Evolutionary conservation across 2,888 invertebrate genomes (phyloP).

Genomic region (Eilema griseolum): DNA sequence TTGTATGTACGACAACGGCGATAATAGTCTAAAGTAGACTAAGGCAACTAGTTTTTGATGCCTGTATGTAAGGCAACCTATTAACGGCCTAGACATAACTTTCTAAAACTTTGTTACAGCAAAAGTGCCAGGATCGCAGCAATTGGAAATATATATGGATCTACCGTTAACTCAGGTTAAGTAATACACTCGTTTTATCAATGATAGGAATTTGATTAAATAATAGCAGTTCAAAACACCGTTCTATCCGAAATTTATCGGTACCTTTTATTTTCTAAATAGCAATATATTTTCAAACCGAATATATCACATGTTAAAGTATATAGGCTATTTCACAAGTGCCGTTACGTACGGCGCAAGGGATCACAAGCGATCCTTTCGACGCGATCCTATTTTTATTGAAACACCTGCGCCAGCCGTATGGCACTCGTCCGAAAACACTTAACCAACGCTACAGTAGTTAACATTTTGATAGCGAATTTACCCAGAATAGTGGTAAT

Average conservation of each 20-base stretch:
- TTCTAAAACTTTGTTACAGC: too few species aligned
- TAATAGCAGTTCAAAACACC: neutral
- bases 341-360: conserved; percentile 16
- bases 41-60: too few species aligned
- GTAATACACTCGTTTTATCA: too few species aligned
- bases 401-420: conserved; percentile 67
- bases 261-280: too few species aligned
- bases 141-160: too few species aligned
- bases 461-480: conserved; percentile 46
- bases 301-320: neutral
- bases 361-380: conserved; percentile 48
- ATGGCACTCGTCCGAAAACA: conserved; percentile 53
- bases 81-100: too few species aligned
- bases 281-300: neutral
- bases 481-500: neutral
- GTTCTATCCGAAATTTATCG: neutral
- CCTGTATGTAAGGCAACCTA: too few species aligned
- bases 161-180: too few species aligned
- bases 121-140: too few species aligned
- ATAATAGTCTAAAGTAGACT: neutral
- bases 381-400: conserved; percentile 57
- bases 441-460: conserved; percentile 35
- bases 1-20: neutral
- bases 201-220: too few species aligned
- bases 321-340: conserved; percentile 1